Base-by-base conservation (phyloP, 2,888 invertebrate genomes). In the Danaus chrysippus region DNA sequence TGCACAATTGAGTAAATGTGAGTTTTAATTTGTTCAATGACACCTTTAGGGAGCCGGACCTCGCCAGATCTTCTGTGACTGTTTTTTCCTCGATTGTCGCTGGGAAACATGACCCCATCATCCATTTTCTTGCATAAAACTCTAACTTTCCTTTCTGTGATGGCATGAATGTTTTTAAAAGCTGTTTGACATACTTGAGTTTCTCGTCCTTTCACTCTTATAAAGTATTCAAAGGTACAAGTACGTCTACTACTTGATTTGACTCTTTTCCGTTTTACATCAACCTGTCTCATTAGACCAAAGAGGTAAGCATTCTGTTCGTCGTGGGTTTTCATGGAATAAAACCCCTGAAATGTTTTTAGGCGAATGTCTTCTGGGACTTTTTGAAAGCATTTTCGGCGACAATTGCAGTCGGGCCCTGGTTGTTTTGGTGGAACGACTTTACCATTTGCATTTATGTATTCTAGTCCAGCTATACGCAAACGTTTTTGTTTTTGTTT, bases 301-400 rank as follows among this genome's bases (percentile, higher is more conserved):
- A 92, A 92, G 67, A 92, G 81, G 75, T 92, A 92, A 41, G 92
- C 92, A 81, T 92, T 92, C 77, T 92, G 92, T 76, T 92, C 92
- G 79, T 92, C 92, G 74, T 92, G 92, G 19, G 89, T 91, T 76
- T 92, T 92, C 86, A 92, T 90, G 6, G 90, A 86, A 71, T 92
- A 92, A 70, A 92, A 92, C 3, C 92, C 92, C 73, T 92, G 89
- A 75, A 92, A 92, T 10, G 92, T 92, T 77, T 87, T 91, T 23
- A 88, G 68, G 69, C 92, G 78, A 9, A 91, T 75, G 64, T 91
- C 88, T 74, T 91, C 91, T 23, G 91, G 90, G 6, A 92, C 88
- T 76, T 85, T 91, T 73, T 85, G 83, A 71, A 87, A 92, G 73
- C 92, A 92, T 74, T 83, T 82, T 69, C 92, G 80, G 56, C 92